These are phyloP conservation scores for Crocuta crocuta DNA, from an alignment of 2,113 vertebrate species.

Conservation along the genomic window DNA sequence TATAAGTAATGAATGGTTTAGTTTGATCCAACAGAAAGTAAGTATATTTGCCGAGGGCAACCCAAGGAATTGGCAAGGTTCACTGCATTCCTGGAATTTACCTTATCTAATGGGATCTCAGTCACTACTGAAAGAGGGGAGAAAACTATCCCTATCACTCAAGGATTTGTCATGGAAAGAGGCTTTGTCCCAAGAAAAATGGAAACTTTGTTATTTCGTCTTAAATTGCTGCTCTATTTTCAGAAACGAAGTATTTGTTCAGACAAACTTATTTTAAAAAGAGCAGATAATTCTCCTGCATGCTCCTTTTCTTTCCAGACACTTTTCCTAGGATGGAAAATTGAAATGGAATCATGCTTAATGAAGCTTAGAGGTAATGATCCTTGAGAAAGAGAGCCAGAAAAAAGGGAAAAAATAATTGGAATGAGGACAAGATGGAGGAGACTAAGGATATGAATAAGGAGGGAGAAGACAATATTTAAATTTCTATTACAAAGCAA, in stretches of 20 bases:
- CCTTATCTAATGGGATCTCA: slow-evolving; percentile 8
- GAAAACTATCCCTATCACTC: background rate
- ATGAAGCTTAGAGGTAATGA: background rate
- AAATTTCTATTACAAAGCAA: slow-evolving; percentile 39
- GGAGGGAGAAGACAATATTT: background rate
- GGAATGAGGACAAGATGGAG: background rate
- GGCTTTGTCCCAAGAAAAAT: slow-evolving; percentile 38
- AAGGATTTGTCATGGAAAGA: background rate
- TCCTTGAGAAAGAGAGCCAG: background rate
- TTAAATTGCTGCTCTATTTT: slow-evolving; percentile 56
- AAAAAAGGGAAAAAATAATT: background rate
- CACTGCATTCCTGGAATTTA: background rate
- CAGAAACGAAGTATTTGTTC: slow-evolving; percentile 45
- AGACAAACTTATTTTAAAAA: slow-evolving; percentile 19
- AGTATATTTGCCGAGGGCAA: background rate
- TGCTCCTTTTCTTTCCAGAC: background rate
- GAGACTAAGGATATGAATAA: background rate
- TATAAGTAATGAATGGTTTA: slow-evolving; percentile 19
- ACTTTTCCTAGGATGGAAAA: slow-evolving; percentile 15
- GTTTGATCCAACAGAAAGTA: slow-evolving; percentile 34
- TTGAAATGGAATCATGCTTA: slow-evolving; percentile 34
- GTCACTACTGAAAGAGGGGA: background rate
- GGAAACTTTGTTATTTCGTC: slow-evolving; percentile 26
- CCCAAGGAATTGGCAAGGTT: background rate
- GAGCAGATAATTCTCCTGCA: background rate